phyloP scores from a whole-genome alignment of 1,140 invertebrate genomes.

The Calliopsis andreniformis region DNA sequence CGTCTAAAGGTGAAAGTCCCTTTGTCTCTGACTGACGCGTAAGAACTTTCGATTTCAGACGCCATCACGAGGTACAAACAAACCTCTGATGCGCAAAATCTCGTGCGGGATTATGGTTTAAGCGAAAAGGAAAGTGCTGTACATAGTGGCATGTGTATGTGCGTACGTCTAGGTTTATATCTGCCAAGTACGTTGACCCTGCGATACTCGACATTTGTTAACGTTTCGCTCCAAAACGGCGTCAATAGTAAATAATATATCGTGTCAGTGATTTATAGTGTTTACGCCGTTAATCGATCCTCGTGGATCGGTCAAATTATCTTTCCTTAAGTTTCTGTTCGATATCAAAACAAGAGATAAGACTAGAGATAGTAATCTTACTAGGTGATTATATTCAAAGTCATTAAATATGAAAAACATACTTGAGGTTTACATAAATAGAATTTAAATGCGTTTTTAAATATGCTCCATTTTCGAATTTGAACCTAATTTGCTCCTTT shows the following conservation, averaged over 20 bases:
- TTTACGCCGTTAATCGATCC: too few relatives aligned
- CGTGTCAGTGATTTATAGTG: too few relatives aligned
- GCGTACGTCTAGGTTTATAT: not conserved
- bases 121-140: constrained; percentile 29
- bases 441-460: not conserved
- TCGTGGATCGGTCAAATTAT: too few relatives aligned
- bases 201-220: not conserved
- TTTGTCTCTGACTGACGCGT: not conserved
- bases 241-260: too few relatives aligned
- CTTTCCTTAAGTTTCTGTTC: too few relatives aligned
- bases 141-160: not conserved
- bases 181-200: constrained; percentile 13
- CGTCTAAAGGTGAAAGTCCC: not conserved
- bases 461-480: too few relatives aligned
- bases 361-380: too few relatives aligned
- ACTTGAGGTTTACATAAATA: too few relatives aligned
- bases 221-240: not conserved
- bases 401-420: not conserved
- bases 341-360: too few relatives aligned
- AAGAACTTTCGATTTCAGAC: not conserved
- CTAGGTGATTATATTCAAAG: not conserved
- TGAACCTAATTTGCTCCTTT: too few relatives aligned
- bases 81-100: not conserved
- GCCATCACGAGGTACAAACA: not conserved
- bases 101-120: not conserved